Percentiles rank a stretch among this genome's conserved stretches.
Evolutionary conservation across 2,113 vertebrate genomes (phyloP).

Genomic region (Prochilodus magdalenae): DNA sequence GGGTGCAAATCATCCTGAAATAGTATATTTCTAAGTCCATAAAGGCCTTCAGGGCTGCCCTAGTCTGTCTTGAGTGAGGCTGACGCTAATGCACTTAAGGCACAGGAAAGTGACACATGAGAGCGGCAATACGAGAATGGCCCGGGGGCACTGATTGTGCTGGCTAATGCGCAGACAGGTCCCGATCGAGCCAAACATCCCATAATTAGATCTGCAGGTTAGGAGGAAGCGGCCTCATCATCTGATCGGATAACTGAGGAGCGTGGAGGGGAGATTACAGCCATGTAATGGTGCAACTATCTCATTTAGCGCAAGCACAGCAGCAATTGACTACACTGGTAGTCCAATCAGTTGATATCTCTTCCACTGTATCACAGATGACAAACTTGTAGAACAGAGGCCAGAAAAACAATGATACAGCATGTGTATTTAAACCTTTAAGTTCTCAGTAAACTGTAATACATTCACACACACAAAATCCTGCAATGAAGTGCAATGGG

Average conservation of each 20-base stretch:
- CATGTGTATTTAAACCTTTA: no score
- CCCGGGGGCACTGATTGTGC: conserved; percentile 37
- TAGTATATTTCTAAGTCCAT: conserved; percentile 20
- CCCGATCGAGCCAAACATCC: conserved; percentile 37
- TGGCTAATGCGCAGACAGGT: conserved; percentile 38
- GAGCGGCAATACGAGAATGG: conserved; percentile 44
- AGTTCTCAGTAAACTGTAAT: background rate
- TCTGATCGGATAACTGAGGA: conserved; percentile 53
- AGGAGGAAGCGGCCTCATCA: conserved; percentile 49
- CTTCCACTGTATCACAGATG: conserved; percentile 23
- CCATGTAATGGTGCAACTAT: conserved; percentile 40
- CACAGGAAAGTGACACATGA: conserved; percentile 41
- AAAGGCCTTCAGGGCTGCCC: background rate
- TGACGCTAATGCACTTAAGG: conserved; percentile 48
- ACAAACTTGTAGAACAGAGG: conserved; percentile 6
- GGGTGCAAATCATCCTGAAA: conserved; percentile 23
- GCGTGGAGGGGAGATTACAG: conserved; percentile 46
- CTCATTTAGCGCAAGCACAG: conserved; percentile 40
- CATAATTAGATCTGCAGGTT: conserved; percentile 52
- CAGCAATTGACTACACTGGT: conserved; percentile 37
- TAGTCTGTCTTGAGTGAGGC: conserved; percentile 6
- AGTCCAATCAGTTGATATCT: conserved; percentile 41
- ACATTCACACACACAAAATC: background rate
- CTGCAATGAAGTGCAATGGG: no score
- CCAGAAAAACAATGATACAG: background rate